A percentile compares a stretch with the other conserved stretches of the same genome.
Evolutionary conservation across 2,113 vertebrate genomes (phyloP).

Genomic region (Campylomormyrus tamandua): DNA sequence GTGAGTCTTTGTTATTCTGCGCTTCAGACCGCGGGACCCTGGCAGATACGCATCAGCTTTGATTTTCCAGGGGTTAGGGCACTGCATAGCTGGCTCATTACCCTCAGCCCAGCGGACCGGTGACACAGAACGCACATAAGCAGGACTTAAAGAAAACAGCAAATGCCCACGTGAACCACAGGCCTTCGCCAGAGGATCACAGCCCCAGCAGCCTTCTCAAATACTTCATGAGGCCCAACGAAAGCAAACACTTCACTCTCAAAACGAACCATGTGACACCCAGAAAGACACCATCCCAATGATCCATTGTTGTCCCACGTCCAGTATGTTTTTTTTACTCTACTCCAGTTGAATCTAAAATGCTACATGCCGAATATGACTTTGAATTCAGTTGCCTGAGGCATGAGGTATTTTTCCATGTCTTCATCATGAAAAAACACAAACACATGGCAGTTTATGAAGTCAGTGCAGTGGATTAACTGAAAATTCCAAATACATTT

Average conservation of each 20-base stretch:
- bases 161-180: neutral
- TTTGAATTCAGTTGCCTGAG: neutral
- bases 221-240: neutral
- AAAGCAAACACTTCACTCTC: slow-evolving; percentile 19
- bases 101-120: neutral
- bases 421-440: neutral
- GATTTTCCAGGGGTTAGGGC: neutral
- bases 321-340: neutral
- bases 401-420: neutral
- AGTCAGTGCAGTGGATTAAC: neutral
- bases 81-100: neutral
- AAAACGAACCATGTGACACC: neutral
- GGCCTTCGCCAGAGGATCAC: neutral
- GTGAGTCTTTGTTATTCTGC: neutral
- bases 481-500: neutral
- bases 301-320: neutral
- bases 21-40: neutral
- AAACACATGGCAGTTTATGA: neutral
- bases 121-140: neutral
- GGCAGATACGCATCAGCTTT: neutral
- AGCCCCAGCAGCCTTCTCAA: neutral
- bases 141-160: neutral
- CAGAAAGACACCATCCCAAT: neutral
- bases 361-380: neutral
- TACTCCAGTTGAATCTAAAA: neutral